phyloP scores from a whole-genome alignment of 2,888 invertebrate genomes.

The Salpingus planirostris region DNA sequence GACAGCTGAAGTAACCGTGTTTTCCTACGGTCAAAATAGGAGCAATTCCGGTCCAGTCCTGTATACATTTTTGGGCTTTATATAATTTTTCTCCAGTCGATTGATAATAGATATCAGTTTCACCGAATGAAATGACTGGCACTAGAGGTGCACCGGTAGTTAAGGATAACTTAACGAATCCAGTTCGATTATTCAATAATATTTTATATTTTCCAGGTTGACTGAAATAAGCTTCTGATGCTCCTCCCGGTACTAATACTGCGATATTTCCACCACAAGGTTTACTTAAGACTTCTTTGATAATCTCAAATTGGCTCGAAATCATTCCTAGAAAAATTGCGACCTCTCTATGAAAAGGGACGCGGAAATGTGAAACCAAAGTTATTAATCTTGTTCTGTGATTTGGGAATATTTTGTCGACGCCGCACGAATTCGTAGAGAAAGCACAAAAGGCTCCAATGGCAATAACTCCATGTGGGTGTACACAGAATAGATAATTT shows the following conservation, averaged over 20 bases:
- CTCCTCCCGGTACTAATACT: conserved; percentile 79
- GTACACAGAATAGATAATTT: conserved; percentile 80
- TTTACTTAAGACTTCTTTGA: conserved; percentile 52
- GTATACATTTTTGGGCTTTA: conserved; percentile 58
- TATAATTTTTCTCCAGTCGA: conserved; percentile 55
- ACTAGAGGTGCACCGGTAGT: conserved; percentile 65
- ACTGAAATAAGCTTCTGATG: conserved; percentile 76
- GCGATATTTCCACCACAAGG: conserved; percentile 52
- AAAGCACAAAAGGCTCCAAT: conserved; percentile 74
- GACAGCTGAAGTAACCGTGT: conserved; percentile 84
- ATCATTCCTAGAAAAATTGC: conserved; percentile 46
- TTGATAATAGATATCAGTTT: conserved; percentile 77
- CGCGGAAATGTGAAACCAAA: conserved; percentile 55
- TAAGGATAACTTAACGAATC: conserved; percentile 34
- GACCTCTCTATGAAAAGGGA: conserved; percentile 65
- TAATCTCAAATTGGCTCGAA: conserved; percentile 57
- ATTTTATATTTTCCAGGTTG: conserved; percentile 62
- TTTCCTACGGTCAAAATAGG: conserved; percentile 70
- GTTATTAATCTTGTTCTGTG: conserved; percentile 45
- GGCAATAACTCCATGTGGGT: conserved; percentile 81
- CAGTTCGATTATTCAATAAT: conserved; percentile 66
- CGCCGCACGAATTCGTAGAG: conserved; percentile 47
- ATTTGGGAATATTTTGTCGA: conserved; percentile 44
- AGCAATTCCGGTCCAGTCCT: conserved; percentile 60
- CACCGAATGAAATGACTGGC: conserved; percentile 86